phyloP scores from a whole-genome alignment of 2,888 invertebrate genomes.

The Clostera curtula region DNA sequence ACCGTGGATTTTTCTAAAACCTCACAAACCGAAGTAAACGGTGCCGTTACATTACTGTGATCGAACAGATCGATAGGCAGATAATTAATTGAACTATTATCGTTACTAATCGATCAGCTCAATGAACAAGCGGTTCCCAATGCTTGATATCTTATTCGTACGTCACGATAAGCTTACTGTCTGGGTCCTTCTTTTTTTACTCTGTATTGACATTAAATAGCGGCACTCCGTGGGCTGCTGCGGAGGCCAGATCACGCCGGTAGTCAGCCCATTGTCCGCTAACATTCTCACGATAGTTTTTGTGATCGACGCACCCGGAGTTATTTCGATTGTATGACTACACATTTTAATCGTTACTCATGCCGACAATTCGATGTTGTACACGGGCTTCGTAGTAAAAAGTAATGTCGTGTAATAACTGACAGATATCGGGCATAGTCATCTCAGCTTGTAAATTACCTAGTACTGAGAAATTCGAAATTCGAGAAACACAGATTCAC shows the following conservation, averaged over 20 bases:
- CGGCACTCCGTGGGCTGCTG: constrained; percentile 27
- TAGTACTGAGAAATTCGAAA: too few species aligned
- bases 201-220: constrained; percentile 36
- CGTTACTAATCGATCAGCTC: constrained; percentile 33
- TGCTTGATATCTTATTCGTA: constrained; percentile 42
- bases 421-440: too few species aligned
- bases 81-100: constrained; percentile 36
- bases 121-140: constrained; percentile 32
- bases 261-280: constrained; percentile 41
- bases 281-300: constrained; percentile 58
- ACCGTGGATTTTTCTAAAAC: too few species aligned
- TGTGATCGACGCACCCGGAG: constrained; percentile 46
- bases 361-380: constrained; percentile 9
- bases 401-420: too few species aligned
- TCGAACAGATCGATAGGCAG: constrained; percentile 13
- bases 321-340: constrained; percentile 46
- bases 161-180: constrained; percentile 39
- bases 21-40: too few species aligned
- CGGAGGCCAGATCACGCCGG: constrained; percentile 31
- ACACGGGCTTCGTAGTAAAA: too few species aligned
- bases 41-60: constrained; percentile 9
- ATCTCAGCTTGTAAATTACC: too few species aligned
- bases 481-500: too few species aligned
- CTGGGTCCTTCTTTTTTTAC: constrained; percentile 34
- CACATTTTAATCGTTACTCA: constrained; percentile 39